phyloP scores from a whole-genome alignment of 92 coral and sea anemone genomes.

The Palythoa grandis region DNA sequence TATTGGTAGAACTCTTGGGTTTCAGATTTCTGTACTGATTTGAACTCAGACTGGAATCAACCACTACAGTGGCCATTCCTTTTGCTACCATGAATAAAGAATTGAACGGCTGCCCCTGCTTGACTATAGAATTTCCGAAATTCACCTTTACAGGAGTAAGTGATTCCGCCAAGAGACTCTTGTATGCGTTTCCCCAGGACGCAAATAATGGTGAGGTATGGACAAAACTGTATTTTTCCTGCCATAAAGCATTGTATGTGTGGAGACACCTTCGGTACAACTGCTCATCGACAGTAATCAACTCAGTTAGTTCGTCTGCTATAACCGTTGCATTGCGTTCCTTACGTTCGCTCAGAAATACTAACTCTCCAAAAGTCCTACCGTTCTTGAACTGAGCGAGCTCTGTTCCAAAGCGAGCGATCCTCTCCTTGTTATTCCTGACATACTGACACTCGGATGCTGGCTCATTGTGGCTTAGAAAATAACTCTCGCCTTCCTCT shows the following conservation, averaged over 20 bases:
- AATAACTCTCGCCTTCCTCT: slow-evolving; percentile 62
- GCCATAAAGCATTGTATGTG: slow-evolving; percentile 70
- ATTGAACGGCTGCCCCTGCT: slow-evolving; percentile 75
- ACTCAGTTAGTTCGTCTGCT: slow-evolving; percentile 80
- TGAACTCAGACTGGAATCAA: slow-evolving; percentile 70
- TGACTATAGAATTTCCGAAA: slow-evolving; percentile 80
- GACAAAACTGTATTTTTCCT: slow-evolving; percentile 75
- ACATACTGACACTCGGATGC: slow-evolving; percentile 62
- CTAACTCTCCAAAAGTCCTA: slow-evolving; percentile 89
- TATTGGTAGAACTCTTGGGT: slow-evolving; percentile 32
- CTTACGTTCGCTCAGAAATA: slow-evolving; percentile 69
- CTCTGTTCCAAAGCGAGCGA: slow-evolving; percentile 86
- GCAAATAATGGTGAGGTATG: slow-evolving; percentile 72
- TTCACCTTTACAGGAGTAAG: slow-evolving; percentile 70
- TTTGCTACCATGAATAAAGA: slow-evolving; percentile 80
- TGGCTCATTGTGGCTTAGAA: slow-evolving; percentile 43
- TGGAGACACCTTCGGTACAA: slow-evolving; percentile 67
- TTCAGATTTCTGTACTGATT: slow-evolving; percentile 68
- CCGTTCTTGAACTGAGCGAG: slow-evolving; percentile 77
- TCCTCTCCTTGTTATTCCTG: slow-evolving; percentile 77
- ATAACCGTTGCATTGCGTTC: slow-evolving; percentile 94
- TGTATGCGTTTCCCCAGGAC: slow-evolving; percentile 71
- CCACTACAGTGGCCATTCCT: slow-evolving; percentile 81
- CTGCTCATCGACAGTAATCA: slow-evolving; percentile 66
- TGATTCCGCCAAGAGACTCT: slow-evolving; percentile 79